Evolutionary conservation across 30 jellyfish, hydroid and myxozoan genomes (phyloP).

Genomic region (Catostylus mosaicus): DNA sequence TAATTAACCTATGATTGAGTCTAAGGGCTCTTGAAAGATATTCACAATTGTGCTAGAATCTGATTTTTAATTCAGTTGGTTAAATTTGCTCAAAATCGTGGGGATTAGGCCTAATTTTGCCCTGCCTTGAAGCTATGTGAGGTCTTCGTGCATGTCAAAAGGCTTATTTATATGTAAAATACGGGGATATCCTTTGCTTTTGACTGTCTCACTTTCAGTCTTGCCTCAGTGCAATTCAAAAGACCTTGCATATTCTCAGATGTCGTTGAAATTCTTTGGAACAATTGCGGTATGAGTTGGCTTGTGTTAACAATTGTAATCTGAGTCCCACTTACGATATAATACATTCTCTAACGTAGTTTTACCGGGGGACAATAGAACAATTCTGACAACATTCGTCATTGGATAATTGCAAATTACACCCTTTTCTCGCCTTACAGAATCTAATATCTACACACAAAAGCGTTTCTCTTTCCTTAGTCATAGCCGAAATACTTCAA

Average conservation of each 20-base stretch:
- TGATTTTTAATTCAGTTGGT: no score
- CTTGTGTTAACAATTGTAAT: slow-evolving; percentile 40
- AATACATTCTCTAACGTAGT: neutral
- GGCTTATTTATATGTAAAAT: no score
- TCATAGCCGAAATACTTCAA: neutral
- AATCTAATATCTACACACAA: neutral
- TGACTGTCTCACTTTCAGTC: slow-evolving; percentile 15
- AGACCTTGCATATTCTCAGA: neutral
- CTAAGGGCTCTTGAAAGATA: no score
- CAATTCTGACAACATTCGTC: neutral
- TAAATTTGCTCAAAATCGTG: no score
- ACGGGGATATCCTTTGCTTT: no score
- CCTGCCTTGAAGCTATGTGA: no score
- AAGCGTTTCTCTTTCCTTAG: neutral
- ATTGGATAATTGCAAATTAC: neutral
- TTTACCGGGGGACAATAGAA: slow-evolving; percentile 56
- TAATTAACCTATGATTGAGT: no score
- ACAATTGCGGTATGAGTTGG: slow-evolving; percentile 34
- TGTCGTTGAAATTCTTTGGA: slow-evolving; percentile 23
- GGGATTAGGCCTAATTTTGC: no score
- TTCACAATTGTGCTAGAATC: no score
- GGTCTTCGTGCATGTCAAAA: no score
- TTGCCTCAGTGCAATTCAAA: slow-evolving; percentile 18
- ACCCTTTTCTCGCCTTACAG: slow-evolving; percentile 10
- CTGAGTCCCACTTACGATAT: slow-evolving; percentile 22